Evolutionary conservation across 2,888 invertebrate genomes (phyloP).

Genomic region (Caenorhabditis macrosperma): DNA sequence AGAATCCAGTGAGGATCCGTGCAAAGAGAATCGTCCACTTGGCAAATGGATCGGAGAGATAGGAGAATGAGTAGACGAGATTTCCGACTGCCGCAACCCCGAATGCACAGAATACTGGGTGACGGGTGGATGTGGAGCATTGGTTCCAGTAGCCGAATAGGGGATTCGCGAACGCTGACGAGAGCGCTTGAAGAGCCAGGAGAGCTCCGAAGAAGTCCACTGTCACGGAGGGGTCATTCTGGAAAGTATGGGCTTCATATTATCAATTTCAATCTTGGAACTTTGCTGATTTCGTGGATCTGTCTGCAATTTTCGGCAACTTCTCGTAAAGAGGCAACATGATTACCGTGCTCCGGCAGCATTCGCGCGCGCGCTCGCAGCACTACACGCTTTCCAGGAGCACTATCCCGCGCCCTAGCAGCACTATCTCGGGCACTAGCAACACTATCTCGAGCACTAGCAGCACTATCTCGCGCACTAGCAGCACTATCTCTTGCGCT

Average conservation of each 20-base stretch:
- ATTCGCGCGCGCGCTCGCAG: too few species aligned
- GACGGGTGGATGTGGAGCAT: slow-evolving; percentile 41
- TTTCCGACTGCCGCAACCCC: slow-evolving; percentile 56
- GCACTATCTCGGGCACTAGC: too few species aligned
- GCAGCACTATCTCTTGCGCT: too few species aligned
- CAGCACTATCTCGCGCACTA: too few species aligned
- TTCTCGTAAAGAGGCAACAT: too few species aligned
- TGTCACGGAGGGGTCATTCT: slow-evolving; percentile 56
- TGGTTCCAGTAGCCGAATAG: slow-evolving; percentile 63
- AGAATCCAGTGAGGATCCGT: slow-evolving; percentile 61
- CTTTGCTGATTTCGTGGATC: too few species aligned
- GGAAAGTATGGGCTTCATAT: slow-evolving; percentile 8
- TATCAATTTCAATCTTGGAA: background rate
- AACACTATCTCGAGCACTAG: too few species aligned
- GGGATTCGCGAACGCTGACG: slow-evolving; percentile 56
- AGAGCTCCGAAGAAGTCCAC: slow-evolving; percentile 62
- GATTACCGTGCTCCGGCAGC: too few species aligned
- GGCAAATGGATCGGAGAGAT: slow-evolving; percentile 36
- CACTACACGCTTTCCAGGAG: too few species aligned
- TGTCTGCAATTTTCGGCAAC: too few species aligned
- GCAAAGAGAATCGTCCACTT: slow-evolving; percentile 57
- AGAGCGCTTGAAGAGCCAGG: slow-evolving; percentile 44
- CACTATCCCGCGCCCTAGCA: too few species aligned
- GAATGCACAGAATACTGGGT: slow-evolving; percentile 55
- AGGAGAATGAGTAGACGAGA: slow-evolving; percentile 59